phyloP scores from a whole-genome alignment of 2,797 vertebrate genomes.

The Coregonus ussuriensis region DNA sequence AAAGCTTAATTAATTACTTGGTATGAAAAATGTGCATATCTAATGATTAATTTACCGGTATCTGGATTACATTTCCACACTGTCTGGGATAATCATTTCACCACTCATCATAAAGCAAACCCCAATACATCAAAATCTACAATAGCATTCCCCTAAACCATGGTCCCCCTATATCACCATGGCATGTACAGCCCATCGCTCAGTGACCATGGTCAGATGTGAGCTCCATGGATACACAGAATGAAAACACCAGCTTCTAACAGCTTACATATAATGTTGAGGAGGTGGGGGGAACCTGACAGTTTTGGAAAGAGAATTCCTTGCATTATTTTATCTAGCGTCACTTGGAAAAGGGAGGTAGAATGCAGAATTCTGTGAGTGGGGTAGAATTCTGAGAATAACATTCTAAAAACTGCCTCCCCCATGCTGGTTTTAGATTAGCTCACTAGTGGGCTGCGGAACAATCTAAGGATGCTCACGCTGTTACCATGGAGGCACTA shows the following conservation, averaged over 20 bases:
- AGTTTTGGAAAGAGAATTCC: no score
- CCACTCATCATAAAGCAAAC: neutral
- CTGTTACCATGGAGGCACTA: slow-evolving; percentile 4
- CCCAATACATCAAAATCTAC: neutral
- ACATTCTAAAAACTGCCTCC: neutral
- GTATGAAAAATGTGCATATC: neutral
- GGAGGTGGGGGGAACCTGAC: no score
- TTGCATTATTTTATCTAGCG: no score
- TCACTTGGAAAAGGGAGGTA: no score
- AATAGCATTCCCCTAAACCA: neutral
- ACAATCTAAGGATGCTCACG: neutral
- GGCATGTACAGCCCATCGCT: no score
- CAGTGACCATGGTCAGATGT: no score
- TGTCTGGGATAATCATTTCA: neutral
- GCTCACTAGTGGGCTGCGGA: neutral
- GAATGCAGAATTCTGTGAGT: neutral
- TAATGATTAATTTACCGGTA: neutral
- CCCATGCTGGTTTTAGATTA: neutral
- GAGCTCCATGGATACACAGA: no score
- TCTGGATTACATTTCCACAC: neutral
- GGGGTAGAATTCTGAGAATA: neutral
- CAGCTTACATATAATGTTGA: no score
- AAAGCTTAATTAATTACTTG: neutral
- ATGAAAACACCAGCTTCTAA: no score
- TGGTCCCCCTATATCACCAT: neutral